Conservation (phyloP, 2,888 invertebrate genomes). For the Crocallis elinguaria region DNA sequence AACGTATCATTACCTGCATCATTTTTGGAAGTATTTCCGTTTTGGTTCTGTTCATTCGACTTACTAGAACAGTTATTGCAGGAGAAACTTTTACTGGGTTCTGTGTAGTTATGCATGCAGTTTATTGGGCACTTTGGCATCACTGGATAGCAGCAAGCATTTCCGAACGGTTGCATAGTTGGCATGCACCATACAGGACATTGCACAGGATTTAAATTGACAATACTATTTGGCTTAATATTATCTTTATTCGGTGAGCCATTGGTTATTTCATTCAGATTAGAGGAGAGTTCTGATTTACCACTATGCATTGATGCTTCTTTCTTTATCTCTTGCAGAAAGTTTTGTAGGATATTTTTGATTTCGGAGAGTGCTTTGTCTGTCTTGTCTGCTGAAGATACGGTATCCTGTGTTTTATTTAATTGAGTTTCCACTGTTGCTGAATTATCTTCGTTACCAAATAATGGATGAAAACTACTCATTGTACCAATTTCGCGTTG, state of each 20-base stretch:
- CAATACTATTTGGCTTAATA: constrained; percentile 47
- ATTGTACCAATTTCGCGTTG: constrained; percentile 46
- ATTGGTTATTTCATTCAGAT: constrained; percentile 40
- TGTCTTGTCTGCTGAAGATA: constrained; percentile 58
- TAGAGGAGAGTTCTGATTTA: constrained; percentile 50
- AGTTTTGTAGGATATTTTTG: constrained; percentile 72
- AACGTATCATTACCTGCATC: constrained; percentile 40
- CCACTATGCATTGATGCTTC: constrained; percentile 56
- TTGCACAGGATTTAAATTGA: constrained; percentile 46
- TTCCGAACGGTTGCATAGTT: constrained; percentile 54
- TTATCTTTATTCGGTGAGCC: constrained; percentile 39
- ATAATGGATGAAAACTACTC: constrained; percentile 47
- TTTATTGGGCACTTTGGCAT: constrained; percentile 68
- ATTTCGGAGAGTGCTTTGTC: constrained; percentile 75
- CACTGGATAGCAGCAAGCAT: constrained; percentile 69
- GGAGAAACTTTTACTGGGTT: constrained; percentile 62
- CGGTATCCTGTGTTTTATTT: constrained; percentile 59
- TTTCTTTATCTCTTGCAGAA: constrained; percentile 73
- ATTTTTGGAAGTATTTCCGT: constrained; percentile 42
- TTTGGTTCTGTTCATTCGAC: constrained; percentile 46
- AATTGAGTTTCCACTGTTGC: constrained; percentile 46
- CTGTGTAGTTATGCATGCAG: constrained; percentile 55
- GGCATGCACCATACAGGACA: constrained; percentile 44
- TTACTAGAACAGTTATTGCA: constrained; percentile 56
- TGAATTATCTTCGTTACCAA: constrained; percentile 44